These are phyloP conservation scores for Cephus nigrinus DNA, from an alignment of 2,888 invertebrate species.

Conservation along the genomic window DNA sequence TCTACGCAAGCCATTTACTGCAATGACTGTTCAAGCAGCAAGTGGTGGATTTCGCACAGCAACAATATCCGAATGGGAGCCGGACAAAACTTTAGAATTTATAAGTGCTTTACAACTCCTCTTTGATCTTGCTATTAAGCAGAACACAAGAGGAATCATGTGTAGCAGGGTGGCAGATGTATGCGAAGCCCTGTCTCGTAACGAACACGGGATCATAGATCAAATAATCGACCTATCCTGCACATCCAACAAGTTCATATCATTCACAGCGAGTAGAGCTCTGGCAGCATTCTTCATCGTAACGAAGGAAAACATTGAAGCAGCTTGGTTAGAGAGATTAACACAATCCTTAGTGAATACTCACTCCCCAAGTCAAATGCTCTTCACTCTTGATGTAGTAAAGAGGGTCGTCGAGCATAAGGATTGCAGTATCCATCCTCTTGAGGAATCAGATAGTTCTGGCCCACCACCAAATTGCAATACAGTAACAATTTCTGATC, in stretches of 20 bases:
- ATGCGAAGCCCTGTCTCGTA: slow-evolving; percentile 82
- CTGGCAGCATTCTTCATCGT: slow-evolving; percentile 86
- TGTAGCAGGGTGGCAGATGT: slow-evolving; percentile 84
- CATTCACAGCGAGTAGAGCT: slow-evolving; percentile 83
- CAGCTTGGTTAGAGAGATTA: slow-evolving; percentile 82
- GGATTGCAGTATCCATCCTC: slow-evolving; percentile 80
- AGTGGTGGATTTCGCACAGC: slow-evolving; percentile 69
- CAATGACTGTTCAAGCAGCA: slow-evolving; percentile 68
- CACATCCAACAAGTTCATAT: slow-evolving; percentile 82
- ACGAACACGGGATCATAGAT: slow-evolving; percentile 86
- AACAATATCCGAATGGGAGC: slow-evolving; percentile 73
- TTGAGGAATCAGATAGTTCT: slow-evolving; percentile 72
- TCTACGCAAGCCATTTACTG: slow-evolving; percentile 78
- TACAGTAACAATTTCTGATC: slow-evolving; percentile 77
- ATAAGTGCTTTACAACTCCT: slow-evolving; percentile 85
- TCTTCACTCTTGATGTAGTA: slow-evolving; percentile 86
- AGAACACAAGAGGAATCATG: slow-evolving; percentile 84
- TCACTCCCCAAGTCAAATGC: slow-evolving; percentile 74
- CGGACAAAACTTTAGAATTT: slow-evolving; percentile 79
- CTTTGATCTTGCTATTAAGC: slow-evolving; percentile 86
- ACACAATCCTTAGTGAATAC: slow-evolving; percentile 76
- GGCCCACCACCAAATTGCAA: slow-evolving; percentile 68
- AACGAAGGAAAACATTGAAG: slow-evolving; percentile 83
- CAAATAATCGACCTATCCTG: slow-evolving; percentile 85
- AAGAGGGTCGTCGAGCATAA: slow-evolving; percentile 91